Evolutionary conservation across 2,888 invertebrate genomes (phyloP).

Genomic region (Dasysyrphus albostriatus): DNA sequence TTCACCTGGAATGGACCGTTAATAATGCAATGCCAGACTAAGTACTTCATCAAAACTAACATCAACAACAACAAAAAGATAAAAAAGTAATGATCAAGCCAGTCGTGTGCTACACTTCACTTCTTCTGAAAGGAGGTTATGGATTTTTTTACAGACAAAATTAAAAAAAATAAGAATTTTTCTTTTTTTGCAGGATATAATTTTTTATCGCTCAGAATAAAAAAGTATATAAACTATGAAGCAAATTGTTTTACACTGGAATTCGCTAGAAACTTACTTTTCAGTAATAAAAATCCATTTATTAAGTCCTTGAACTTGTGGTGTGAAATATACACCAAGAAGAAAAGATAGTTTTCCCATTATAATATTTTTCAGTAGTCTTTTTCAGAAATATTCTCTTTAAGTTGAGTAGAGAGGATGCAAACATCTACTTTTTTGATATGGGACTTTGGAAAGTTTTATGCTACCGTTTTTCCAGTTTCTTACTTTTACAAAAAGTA

Average conservation of each 20-base stretch:
- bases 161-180: not conserved
- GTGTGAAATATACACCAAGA: slow-evolving; percentile 47
- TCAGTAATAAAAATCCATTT: slow-evolving; percentile 43
- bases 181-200: not conserved
- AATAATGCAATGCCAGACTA: slow-evolving; percentile 37
- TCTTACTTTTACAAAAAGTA: too few species aligned
- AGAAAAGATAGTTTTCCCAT: not conserved
- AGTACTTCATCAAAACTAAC: slow-evolving; percentile 22
- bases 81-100: slow-evolving; percentile 16
- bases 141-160: slow-evolving; percentile 10
- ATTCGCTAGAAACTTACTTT: slow-evolving; percentile 5
- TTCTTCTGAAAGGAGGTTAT: slow-evolving; percentile 15
- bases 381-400: not conserved
- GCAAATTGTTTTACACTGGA: slow-evolving; percentile 30
- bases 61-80: not conserved
- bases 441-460: too few species aligned
- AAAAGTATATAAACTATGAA: not conserved
- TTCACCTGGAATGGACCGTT: slow-evolving; percentile 35
- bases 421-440: not conserved
- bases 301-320: slow-evolving; percentile 68
- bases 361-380: not conserved
- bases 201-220: not conserved
- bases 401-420: not conserved
- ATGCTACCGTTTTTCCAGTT: too few species aligned
- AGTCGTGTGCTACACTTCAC: not conserved